Evolutionary conservation across 2,888 invertebrate species (phyloP), one percentile per base, ranked within the genome.

Genomic region (Eilema caniola): DNA sequence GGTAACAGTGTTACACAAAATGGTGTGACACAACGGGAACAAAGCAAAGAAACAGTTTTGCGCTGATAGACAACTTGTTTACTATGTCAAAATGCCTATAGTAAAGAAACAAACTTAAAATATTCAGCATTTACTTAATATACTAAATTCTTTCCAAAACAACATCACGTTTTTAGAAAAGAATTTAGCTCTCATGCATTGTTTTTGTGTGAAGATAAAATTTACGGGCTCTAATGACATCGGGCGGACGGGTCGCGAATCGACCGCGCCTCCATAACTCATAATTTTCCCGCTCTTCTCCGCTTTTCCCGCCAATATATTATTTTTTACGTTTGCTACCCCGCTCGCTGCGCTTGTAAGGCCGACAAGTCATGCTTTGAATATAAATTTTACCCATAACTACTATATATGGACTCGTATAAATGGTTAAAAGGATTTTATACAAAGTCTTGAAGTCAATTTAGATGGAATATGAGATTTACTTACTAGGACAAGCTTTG

Each of bases 181-280:
- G 37, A 62, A n/a, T 16, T 57, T 2, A 2, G 23, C 71, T 75
- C 68, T 64, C 62, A 16, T 53, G 69, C 70, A 74, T 74, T 74
- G 72, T 78, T 79, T 85, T 82, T 83, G 80, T 78, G 76, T 70
- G 71, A 69, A 80, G 81, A 88, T 87, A 88, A 90, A 92, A 89
- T 90, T 89, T 91, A 89, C 90, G 85, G 83, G 74, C 86, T 78
- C 86, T 93, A 93, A 93, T 93, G 92, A 92, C 90, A 87, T 84
- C 84, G 86, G 86, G 78, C 84, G 86, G 86, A 84, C 86, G 85
- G 82, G 83, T 80, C 81, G 86, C 82, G 85, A 85, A 89, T 89
- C 86, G 87, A 81, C 75, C 78, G 81, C 82, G 59, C 85, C 84
- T 89, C 89, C 88, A 93, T 94, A 90, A 92, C 88, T 94, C 90